Percentiles rank a stretch among this genome's conserved stretches.
These are phyloP conservation scores for Thrips palmi DNA, from an alignment of 1,140 invertebrate species.

Conservation along the genomic window DNA sequence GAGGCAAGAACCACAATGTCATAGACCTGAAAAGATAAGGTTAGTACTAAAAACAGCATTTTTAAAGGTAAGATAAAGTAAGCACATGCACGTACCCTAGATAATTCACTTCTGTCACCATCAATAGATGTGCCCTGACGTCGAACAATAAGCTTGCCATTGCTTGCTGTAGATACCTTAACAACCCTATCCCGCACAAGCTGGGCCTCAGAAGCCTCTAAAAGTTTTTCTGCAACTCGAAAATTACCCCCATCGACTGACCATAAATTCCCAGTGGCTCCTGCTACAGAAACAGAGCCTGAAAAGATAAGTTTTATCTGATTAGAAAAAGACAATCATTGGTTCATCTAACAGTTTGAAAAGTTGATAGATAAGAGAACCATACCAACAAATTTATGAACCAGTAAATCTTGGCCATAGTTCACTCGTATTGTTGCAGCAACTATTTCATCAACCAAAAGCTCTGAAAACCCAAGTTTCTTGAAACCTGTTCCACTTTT, in stretches of 20 bases:
- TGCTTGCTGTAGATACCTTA: slow-evolving; percentile 18
- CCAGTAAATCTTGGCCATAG: slow-evolving; percentile 38
- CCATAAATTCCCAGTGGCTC: slow-evolving; percentile 32
- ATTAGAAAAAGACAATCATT: slow-evolving; percentile 8
- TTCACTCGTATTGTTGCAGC: slow-evolving; percentile 32
- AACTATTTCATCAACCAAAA: slow-evolving; percentile 35
- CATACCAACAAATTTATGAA: slow-evolving; percentile 40
- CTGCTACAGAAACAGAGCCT: slow-evolving; percentile 33
- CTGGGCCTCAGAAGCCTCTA: slow-evolving; percentile 24
- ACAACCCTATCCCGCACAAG: slow-evolving; percentile 20
- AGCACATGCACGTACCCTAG: too few species aligned
- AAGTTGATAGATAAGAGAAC: slow-evolving; percentile 3
- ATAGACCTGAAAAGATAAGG: slow-evolving; percentile 20
- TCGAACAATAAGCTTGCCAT: background rate
- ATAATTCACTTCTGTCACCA: too few species aligned
- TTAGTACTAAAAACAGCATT: background rate
- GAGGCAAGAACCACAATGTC: slow-evolving; percentile 39
- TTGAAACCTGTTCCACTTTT: too few species aligned
- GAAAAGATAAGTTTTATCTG: too few species aligned
- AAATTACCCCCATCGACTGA: slow-evolving; percentile 41
- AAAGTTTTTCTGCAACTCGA: slow-evolving; percentile 26
- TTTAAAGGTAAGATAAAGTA: background rate
- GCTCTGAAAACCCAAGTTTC: too few species aligned
- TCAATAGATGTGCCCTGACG: too few species aligned
- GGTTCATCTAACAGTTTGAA: background rate